Base-by-base conservation (phyloP, 2,888 invertebrate genomes). In the Prosopocoilus inquinatus region DNA sequence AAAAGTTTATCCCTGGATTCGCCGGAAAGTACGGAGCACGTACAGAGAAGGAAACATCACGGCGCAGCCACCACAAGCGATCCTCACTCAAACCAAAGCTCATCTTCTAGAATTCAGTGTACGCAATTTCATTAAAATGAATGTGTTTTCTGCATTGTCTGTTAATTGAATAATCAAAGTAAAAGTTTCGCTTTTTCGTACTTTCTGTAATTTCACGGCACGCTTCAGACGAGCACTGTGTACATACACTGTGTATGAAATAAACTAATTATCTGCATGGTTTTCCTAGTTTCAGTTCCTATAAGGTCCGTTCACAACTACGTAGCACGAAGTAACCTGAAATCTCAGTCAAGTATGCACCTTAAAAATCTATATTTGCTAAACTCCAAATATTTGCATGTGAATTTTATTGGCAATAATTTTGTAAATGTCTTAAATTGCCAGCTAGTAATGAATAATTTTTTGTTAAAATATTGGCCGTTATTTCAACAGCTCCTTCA, bases 1-100 rank as follows among this genome's bases (percentile, higher is more conserved):
- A 96, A 97, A 86, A 95, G 95, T 77, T 86, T 96, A 70, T 96
- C 96, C 60, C 81, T 96, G 85, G 96, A 96, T 79, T 95, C 95
- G 33, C 96, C 96, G 61, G 96, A 96, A 78, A 92, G 92, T 69
- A 88, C 91, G 59, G 93, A 94, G 76, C 88, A 89, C 73, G 86
- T 84, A 36, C 87, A 89, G 70, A 82, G 92, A 69, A 84, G 92
- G 43, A 85, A 90, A 50, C 87, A 75, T 55, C 76, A 75, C 54
- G 75, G 74, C 47, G 71, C 67, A 11, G 71, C 71, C 49, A 63
- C 72, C 43, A 70, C 76, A 47, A 75, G 75, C 58, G 77, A 76
- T 64, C 76, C 78, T 12, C 78, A 79, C 67, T 80, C 79, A 53
- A 81, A 80, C 67, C 81, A 82, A 65, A 80, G 81, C 63, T 81